A percentile compares a stretch with the other conserved stretches of the same genome.
Conservation (phyloP, 2,797 vertebrate genomes). For the Tragelaphus eurycerus region DNA sequence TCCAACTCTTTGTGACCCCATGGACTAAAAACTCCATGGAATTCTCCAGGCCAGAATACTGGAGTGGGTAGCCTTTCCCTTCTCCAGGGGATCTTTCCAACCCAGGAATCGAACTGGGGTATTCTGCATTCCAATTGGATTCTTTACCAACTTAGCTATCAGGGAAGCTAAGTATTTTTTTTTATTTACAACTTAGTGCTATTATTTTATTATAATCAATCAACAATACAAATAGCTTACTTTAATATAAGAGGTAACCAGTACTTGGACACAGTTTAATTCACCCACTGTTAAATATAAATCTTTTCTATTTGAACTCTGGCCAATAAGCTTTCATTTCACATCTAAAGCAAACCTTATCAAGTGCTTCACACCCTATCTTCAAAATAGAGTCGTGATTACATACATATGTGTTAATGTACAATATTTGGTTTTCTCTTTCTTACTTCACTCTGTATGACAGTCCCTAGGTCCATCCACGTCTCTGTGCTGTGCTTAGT, state of each 20-base stretch:
- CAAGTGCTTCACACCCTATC: neutral
- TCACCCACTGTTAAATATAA: neutral
- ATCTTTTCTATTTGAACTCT: neutral
- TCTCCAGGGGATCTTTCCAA: neutral
- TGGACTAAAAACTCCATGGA: neutral
- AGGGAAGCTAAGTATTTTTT: neutral
- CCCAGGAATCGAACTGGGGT: neutral
- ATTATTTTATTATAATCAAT: slow-evolving; percentile 20
- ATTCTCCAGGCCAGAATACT: neutral
- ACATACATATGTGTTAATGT: neutral
- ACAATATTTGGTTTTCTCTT: neutral
- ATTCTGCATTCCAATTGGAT: neutral
- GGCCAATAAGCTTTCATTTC: neutral
- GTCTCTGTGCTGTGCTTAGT: neutral
- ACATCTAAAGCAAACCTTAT: neutral
- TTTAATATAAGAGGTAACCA: neutral
- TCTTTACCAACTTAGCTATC: neutral
- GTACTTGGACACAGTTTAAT: slow-evolving; percentile 13
- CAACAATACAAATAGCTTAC: neutral
- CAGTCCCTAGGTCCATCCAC: neutral
- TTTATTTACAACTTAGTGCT: neutral
- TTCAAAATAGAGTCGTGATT: neutral
- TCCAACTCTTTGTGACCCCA: neutral
- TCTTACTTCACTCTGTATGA: neutral
- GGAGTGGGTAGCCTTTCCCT: neutral